Conservation (phyloP, 2,888 invertebrate genomes). For the Nudaria mundana region DNA sequence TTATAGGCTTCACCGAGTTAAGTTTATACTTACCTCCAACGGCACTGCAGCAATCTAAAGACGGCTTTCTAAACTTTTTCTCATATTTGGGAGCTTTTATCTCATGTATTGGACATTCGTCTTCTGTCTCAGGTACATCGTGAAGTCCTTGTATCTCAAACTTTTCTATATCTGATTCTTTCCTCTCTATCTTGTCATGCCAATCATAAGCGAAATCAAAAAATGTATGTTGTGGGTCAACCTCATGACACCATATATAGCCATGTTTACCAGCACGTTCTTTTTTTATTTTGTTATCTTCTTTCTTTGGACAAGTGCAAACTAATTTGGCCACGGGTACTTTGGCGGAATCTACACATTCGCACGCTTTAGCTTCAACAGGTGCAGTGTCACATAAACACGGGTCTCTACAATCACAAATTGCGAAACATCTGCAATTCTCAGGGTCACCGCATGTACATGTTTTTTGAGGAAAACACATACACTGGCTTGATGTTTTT, state of each 20-base stretch:
- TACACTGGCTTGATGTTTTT: conserved; percentile 32
- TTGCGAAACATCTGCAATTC: conserved; percentile 55
- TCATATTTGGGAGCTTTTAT: conserved; percentile 47
- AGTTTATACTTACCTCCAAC: conserved; percentile 54
- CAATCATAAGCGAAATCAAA: conserved; percentile 65
- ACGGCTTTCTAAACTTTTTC: conserved; percentile 54
- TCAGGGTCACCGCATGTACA: conserved; percentile 60
- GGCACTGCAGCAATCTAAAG: conserved; percentile 71
- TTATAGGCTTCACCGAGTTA: no score
- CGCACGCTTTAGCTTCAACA: conserved; percentile 42
- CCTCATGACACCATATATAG: conserved; percentile 67
- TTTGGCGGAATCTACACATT: conserved; percentile 44
- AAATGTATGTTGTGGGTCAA: conserved; percentile 66
- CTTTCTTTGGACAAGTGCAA: conserved; percentile 45
- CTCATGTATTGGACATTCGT: conserved; percentile 44
- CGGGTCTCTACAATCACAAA: conserved; percentile 56
- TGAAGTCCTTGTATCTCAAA: conserved; percentile 57
- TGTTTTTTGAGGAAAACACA: conserved; percentile 46
- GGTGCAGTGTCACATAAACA: conserved; percentile 55
- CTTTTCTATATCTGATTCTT: conserved; percentile 43
- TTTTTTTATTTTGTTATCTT: conserved; percentile 51
- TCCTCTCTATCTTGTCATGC: conserved; percentile 53
- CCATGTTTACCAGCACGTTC: conserved; percentile 61
- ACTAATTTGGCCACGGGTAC: conserved; percentile 26
- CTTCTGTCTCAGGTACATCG: conserved; percentile 31